Conservation (phyloP, 2,113 vertebrate genomes). For the Oreochromis tanganicae region DNA sequence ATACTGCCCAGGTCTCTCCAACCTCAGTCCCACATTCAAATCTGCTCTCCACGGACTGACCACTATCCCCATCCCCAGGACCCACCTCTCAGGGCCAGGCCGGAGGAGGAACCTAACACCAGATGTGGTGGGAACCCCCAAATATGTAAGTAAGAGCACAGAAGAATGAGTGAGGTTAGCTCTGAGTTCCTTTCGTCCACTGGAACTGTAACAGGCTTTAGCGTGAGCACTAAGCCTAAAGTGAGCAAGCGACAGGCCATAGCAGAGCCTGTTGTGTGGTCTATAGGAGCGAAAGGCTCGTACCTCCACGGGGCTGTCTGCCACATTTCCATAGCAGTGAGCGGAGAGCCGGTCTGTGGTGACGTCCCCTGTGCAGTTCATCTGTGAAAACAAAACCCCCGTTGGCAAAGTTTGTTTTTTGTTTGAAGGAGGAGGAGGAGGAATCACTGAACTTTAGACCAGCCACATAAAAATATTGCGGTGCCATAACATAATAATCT, state of each 20-base stretch:
- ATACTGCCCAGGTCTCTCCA: slow-evolving; percentile 19
- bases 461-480: neutral
- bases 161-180: slow-evolving; percentile 26
- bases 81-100: slow-evolving; percentile 5
- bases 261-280: slow-evolving; percentile 39
- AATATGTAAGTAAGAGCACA: neutral
- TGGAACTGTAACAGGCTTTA: slow-evolving; percentile 11
- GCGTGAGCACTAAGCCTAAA: slow-evolving; percentile 17
- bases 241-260: slow-evolving; percentile 13
- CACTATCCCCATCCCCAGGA: neutral
- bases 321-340: slow-evolving; percentile 69
- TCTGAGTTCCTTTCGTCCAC: slow-evolving; percentile 31
- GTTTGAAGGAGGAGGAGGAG: slow-evolving; percentile 7
- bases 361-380: slow-evolving; percentile 76
- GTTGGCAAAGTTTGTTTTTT: slow-evolving; percentile 56
- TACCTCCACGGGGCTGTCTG: slow-evolving; percentile 72
- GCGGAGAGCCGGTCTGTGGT: slow-evolving; percentile 59
- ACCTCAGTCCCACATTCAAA: slow-evolving; percentile 12
- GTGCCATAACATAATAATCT: neutral
- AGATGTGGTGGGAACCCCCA: slow-evolving; percentile 14
- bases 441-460: slow-evolving; percentile 2
- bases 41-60: neutral
- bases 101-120: slow-evolving; percentile 27
- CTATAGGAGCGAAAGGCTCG: slow-evolving; percentile 36
- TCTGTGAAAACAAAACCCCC: slow-evolving; percentile 74